Base-by-base conservation (phyloP, 1,140 invertebrate genomes). In the Agrilus planipennis region DNA sequence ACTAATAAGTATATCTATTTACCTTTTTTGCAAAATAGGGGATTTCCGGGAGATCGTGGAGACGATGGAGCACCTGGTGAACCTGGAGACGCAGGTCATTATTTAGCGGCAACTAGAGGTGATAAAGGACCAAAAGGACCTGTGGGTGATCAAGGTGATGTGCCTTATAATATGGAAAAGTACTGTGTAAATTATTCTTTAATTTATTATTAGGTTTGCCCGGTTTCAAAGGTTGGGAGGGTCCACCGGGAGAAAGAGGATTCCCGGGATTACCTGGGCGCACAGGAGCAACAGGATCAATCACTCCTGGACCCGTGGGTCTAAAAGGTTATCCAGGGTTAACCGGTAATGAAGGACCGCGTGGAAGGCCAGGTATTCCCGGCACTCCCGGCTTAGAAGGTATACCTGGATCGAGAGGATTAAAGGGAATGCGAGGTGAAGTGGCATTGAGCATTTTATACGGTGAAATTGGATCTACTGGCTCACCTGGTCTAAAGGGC, bases 161-260 rank as follows among this genome's bases (percentile, higher is more conserved):
- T 34, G n/a, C n/a, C n/a, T n/a, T n/a, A n/a, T n/a, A n/a, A n/a
- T n/a, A 18, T 29, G 4, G n/a, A n/a, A n/a, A n/a, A n/a, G n/a
- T n/a, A n/a, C 4, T 4, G 14, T 7, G 19, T 11, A 11, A 16
- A 11, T 5, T 34, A 16, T 16, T 4, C 14, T 17, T 9, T 7
- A 18, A 6, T 4, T 7, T 4, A 4, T 5, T 34, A 3, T 35
- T 18, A 49, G 77, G 78, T 43, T 67, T 68, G 15, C 49, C 57
- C 41, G 80, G 79, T 22, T 38, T 64, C 5, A 43, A 56, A 20
- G 80, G 80, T 41, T 40, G 49, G 5, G 66, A 67, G 49, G 81
- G 81, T 34, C 46, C 62, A 29, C 60, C 54, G 41, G 82, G 82
- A 45, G 75, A 79, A 52, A 62, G 71, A 51, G 86, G 83, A 35